Evolutionary conservation across 53 echinoderm and acorn worm genomes (phyloP).

Genomic region (Luidia sarsii): DNA sequence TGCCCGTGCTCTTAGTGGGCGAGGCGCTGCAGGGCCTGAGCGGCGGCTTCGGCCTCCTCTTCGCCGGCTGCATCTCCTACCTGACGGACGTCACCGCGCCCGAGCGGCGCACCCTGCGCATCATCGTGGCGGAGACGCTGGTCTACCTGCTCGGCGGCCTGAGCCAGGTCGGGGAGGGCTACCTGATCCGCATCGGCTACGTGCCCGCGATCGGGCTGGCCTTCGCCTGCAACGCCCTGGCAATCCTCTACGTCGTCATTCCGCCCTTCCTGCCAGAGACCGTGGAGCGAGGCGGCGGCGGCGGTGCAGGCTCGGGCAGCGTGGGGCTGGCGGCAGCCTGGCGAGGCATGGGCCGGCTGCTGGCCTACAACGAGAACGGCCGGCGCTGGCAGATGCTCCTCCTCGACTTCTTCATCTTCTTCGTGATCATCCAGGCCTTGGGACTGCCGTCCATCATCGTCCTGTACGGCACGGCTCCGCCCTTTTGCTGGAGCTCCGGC

Average conservation of each 20-base stretch:
- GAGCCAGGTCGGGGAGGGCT: slow-evolving; percentile 50
- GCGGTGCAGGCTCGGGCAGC: neutral
- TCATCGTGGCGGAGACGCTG: slow-evolving; percentile 56
- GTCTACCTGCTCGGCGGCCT: slow-evolving; percentile 28
- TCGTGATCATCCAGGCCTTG: neutral
- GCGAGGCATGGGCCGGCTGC: neutral
- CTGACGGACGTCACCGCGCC: slow-evolving; percentile 50
- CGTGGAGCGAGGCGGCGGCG: neutral
- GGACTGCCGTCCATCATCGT: slow-evolving; percentile 1
- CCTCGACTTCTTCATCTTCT: slow-evolving; percentile 29
- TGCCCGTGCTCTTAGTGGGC: slow-evolving; percentile 32
- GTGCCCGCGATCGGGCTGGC: slow-evolving; percentile 14
- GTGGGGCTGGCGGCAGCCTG: neutral
- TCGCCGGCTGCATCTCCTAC: slow-evolving; percentile 43
- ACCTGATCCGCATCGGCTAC: slow-evolving; percentile 29
- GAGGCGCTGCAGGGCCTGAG: slow-evolving; percentile 31
- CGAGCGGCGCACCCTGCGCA: slow-evolving; percentile 48
- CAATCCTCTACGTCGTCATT: slow-evolving; percentile 18
- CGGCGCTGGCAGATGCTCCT: slow-evolving; percentile 20
- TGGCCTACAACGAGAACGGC: neutral
- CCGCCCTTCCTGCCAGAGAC: slow-evolving; percentile 56
- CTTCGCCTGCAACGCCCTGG: neutral
- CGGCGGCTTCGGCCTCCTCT: slow-evolving; percentile 38
- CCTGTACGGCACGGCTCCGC: slow-evolving; percentile 49
- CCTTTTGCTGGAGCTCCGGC: slow-evolving; percentile 51